These are phyloP conservation scores for Denticeps clupeoides DNA, from an alignment of 2,797 vertebrate species.

Conservation along the genomic window DNA sequence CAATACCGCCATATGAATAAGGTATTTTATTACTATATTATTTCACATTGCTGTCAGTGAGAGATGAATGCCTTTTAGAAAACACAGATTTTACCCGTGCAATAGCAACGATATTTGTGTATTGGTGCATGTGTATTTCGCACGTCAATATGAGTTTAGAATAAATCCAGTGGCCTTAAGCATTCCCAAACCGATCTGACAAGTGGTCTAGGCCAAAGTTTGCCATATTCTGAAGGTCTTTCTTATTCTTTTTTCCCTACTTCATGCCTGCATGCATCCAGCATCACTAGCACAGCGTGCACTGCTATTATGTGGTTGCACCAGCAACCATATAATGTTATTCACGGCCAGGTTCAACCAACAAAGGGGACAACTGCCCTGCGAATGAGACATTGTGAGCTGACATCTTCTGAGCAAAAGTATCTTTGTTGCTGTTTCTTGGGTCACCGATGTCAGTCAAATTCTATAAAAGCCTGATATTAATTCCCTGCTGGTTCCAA, in stretches of 20 bases:
- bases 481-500: not conserved
- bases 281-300: slow-evolving; percentile 17
- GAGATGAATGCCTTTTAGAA: no score
- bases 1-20: no score
- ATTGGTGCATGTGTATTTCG: slow-evolving; percentile 1
- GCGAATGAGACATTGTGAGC: no score
- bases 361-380: not conserved
- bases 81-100: no score
- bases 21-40: no score
- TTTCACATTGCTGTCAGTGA: no score
- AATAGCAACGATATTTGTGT: no score
- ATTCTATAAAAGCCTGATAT: not conserved
- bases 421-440: not conserved
- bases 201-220: not conserved
- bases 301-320: slow-evolving; percentile 16
- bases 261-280: slow-evolving; percentile 23
- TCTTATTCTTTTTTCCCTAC: slow-evolving; percentile 2
- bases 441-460: not conserved
- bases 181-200: not conserved
- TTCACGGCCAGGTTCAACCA: not conserved
- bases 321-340: not conserved
- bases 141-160: not conserved
- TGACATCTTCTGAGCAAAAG: not conserved
- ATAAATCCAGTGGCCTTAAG: slow-evolving; percentile 20
- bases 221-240: not conserved